Percentiles rank a stretch among this genome's conserved stretches.
Evolutionary conservation across 2,797 vertebrate species (phyloP).

Genomic region (Ctenopoma multispine): DNA sequence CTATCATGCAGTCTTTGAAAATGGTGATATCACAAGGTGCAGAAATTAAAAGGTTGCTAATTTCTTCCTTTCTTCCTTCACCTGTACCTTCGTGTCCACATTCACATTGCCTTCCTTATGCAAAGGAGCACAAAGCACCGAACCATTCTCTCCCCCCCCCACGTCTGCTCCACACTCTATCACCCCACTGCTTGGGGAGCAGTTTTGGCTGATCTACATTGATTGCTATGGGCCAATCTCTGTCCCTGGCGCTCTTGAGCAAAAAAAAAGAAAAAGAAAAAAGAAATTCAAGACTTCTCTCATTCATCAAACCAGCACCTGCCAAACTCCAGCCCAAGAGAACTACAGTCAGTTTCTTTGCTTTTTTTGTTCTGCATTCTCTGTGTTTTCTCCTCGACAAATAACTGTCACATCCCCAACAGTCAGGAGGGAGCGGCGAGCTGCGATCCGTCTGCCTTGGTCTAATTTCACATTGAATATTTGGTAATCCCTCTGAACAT

Average conservation of each 20-base stretch:
- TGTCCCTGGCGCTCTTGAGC: constrained; percentile 50
- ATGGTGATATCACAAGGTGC: constrained; percentile 16
- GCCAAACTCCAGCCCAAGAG: constrained; percentile 69
- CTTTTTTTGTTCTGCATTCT: constrained; percentile 22
- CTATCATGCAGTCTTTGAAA: constrained; percentile 40
- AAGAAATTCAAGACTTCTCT: constrained; percentile 58
- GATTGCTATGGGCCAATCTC: constrained; percentile 79
- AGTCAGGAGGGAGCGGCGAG: constrained; percentile 56
- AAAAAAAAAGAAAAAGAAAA: constrained; percentile 50
- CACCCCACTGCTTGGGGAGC: constrained; percentile 67
- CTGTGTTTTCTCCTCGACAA: constrained; percentile 65
- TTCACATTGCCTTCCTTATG: constrained; percentile 32
- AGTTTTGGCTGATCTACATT: constrained; percentile 80
- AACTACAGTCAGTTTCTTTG: constrained; percentile 50
- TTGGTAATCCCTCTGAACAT: constrained; percentile 50
- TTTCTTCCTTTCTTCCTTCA: constrained; percentile 37
- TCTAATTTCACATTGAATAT: constrained; percentile 35
- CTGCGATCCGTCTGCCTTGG: constrained; percentile 40
- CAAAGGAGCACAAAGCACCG: constrained; percentile 38
- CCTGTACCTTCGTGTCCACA: constrained; percentile 20
- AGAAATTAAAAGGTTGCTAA: constrained; percentile 51
- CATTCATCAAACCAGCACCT: constrained; percentile 81
- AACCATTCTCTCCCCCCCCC: constrained; percentile 55
- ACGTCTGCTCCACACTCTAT: constrained; percentile 63
- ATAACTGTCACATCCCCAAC: constrained; percentile 62